These are phyloP conservation scores for Elgaria multicarinata DNA, from an alignment of 2,113 vertebrate genomes.

Conservation along the genomic window DNA sequence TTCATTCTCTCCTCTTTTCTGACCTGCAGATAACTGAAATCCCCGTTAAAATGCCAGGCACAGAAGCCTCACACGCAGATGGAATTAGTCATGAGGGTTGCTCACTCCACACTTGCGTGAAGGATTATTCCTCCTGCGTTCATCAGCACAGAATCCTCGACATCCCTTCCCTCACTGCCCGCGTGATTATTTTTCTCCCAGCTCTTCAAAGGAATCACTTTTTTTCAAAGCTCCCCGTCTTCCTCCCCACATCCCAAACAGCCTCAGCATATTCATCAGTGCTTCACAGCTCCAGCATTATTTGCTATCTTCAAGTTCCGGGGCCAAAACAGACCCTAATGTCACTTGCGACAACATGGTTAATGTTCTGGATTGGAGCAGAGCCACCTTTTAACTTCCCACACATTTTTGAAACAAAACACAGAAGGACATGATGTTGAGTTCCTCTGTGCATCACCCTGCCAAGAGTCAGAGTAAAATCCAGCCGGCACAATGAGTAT, in stretches of 20 bases:
- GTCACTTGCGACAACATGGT: background rate
- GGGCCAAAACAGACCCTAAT: background rate
- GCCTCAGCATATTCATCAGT: background rate
- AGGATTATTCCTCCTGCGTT: constrained; percentile 19
- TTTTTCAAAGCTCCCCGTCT: background rate
- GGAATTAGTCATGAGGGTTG: constrained; percentile 27
- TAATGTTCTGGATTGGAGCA: background rate
- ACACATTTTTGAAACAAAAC: background rate
- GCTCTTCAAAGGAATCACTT: constrained; percentile 18
- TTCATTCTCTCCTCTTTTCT: background rate
- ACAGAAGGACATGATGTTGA: accelerated
- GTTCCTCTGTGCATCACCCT: background rate
- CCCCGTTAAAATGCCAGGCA: constrained; percentile 14
- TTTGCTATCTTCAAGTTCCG: background rate
- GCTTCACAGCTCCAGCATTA: background rate
- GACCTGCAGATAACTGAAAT: background rate
- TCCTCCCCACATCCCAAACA: background rate
- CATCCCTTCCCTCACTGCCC: background rate
- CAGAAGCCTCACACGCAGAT: constrained; percentile 9
- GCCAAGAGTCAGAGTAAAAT: background rate
- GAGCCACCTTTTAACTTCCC: background rate
- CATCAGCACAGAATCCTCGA: constrained; percentile 12
- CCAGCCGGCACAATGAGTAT: background rate
- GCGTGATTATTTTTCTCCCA: background rate
- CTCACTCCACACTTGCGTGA: background rate